These are phyloP conservation scores for Pterostichus madidus DNA, from an alignment of 2,888 invertebrate species.

Conservation along the genomic window DNA sequence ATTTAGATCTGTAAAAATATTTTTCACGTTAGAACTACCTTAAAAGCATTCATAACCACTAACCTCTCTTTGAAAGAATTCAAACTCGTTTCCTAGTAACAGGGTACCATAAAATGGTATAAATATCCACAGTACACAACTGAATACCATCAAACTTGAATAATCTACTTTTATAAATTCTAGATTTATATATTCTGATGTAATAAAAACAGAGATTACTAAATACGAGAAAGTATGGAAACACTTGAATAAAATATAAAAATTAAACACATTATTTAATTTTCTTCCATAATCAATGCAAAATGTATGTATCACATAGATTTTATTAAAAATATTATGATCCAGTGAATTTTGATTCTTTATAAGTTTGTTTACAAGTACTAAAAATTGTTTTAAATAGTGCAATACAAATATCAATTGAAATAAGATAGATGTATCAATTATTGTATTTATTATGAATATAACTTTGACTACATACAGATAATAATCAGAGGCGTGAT, in stretches of 20 bases:
- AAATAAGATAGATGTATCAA: not conserved
- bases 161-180: not conserved
- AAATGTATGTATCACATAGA: not conserved
- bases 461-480: not conserved
- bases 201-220: not conserved
- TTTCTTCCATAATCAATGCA: not conserved
- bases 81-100: not conserved
- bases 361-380: not conserved
- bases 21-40: too few relatives aligned
- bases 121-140: constrained; percentile 1
- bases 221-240: not conserved
- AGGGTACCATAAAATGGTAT: constrained; percentile 7
- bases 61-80: not conserved
- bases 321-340: not conserved
- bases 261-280: constrained; percentile 14
- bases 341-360: not conserved
- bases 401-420: not conserved
- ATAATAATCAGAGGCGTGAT: not conserved
- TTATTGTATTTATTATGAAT: not conserved
- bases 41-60: too few relatives aligned
- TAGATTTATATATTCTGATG: not conserved
- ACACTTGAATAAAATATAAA: constrained; percentile 15
- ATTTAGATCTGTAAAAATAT: too few relatives aligned
- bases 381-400: not conserved
- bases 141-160: not conserved